Conservation (phyloP, 2,888 invertebrate species). For the Limnephilus marmoratus region DNA sequence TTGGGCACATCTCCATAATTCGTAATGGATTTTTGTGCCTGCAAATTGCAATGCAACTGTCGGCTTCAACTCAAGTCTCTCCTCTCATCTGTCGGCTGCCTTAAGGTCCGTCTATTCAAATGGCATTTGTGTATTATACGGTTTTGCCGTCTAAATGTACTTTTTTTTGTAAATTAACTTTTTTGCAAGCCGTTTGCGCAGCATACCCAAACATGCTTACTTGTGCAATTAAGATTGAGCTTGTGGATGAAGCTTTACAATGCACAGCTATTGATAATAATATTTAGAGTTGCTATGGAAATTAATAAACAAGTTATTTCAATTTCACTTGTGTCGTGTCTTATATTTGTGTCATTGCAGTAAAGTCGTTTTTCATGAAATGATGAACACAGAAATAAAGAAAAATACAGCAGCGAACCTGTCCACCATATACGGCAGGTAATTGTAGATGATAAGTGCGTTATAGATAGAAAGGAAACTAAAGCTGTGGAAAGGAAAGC, state of each 20-base stretch:
- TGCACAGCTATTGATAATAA: not conserved
- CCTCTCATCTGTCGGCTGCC: no score
- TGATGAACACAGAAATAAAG: conserved; percentile 67
- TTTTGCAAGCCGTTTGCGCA: no score
- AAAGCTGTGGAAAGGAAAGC: not conserved
- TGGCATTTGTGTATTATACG: no score
- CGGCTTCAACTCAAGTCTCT: no score
- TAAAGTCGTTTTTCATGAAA: not conserved
- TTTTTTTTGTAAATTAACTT: no score
- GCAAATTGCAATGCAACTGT: no score
- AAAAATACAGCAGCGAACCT: conserved; percentile 68
- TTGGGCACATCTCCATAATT: no score
- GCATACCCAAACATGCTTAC: no score
- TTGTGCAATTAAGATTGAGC: not conserved
- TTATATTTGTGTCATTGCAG: not conserved
- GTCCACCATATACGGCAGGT: conserved; percentile 74
- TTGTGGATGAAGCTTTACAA: not conserved
- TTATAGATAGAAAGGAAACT: not conserved
- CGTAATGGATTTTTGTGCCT: no score
- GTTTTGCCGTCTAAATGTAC: no score
- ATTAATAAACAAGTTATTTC: not conserved
- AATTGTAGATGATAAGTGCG: conserved; percentile 18
- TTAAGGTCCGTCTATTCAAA: no score
- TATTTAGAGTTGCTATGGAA: not conserved
- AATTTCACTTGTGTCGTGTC: not conserved